Conservation (phyloP, 2,113 vertebrate genomes). For the Ctenomys sociabilis region DNA sequence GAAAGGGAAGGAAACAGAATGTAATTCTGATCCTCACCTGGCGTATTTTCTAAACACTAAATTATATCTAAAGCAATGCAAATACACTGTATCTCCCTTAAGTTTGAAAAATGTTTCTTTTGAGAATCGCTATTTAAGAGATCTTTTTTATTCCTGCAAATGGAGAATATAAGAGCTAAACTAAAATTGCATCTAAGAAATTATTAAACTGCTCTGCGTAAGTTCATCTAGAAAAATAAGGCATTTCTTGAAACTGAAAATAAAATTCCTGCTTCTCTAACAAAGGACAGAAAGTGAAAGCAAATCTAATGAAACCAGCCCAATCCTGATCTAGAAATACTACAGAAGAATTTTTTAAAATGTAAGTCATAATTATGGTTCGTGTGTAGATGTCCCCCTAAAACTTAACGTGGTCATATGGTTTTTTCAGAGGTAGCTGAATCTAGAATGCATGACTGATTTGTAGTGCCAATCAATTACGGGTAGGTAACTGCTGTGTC, state of each 20-base stretch:
- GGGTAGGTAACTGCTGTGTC: not conserved
- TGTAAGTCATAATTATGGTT: not conserved
- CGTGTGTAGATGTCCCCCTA: not conserved
- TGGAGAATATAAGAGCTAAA: not conserved
- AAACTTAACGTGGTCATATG: not conserved
- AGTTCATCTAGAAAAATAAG: constrained; percentile 1
- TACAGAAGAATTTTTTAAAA: constrained; percentile 3
- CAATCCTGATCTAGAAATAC: not conserved
- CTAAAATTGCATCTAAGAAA: constrained; percentile 56
- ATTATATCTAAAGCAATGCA: not conserved
- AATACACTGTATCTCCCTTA: not conserved
- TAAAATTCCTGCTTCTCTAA: not conserved
- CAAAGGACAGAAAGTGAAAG: not conserved
- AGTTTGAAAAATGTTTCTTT: constrained; percentile 1
- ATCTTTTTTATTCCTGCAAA: constrained; percentile 28
- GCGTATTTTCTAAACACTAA: constrained; percentile 30
- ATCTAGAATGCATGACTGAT: not conserved
- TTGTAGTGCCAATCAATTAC: not conserved
- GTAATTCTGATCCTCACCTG: not conserved
- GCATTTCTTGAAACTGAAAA: constrained; percentile 1
- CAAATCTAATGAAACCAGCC: constrained; percentile 26
- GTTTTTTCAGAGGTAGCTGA: not conserved
- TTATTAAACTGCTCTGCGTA: not conserved
- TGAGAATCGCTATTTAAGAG: constrained; percentile 29
- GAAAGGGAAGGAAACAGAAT: not conserved